Conservation (phyloP, 2,113 vertebrate genomes). For the Raphicerus campestris region DNA sequence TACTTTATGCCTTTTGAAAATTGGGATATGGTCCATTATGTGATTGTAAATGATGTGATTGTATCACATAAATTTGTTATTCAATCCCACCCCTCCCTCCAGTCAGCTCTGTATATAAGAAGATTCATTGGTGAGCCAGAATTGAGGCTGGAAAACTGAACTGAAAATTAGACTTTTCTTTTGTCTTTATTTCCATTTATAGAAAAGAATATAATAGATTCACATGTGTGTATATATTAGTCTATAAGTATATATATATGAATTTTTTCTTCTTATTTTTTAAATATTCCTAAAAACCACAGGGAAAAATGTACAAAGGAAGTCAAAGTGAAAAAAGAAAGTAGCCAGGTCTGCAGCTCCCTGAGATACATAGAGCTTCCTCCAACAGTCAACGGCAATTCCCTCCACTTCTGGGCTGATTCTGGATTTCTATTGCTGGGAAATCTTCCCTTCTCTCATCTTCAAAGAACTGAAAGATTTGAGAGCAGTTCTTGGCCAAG, state of each 20-base stretch:
- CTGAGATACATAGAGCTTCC: neutral
- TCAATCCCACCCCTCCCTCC: constrained; percentile 83
- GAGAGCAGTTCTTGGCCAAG: neutral
- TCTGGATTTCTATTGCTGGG: neutral
- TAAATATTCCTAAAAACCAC: neutral
- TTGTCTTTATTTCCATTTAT: constrained; percentile 49
- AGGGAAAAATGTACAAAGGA: neutral
- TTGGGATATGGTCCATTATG: constrained; percentile 86
- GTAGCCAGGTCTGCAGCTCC: neutral
- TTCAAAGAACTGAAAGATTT: neutral
- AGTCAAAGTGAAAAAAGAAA: constrained; percentile 4
- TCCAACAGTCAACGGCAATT: fast-evolving
- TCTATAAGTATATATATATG: neutral
- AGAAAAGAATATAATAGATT: neutral
- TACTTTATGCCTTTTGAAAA: constrained; percentile 89
- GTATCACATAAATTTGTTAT: constrained; percentile 86
- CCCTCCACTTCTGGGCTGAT: neutral
- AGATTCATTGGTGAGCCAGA: constrained; percentile 54
- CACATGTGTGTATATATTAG: too few relatives aligned
- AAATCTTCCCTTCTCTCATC: neutral
- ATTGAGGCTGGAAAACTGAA: constrained; percentile 45
- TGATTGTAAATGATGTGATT: constrained; percentile 88
- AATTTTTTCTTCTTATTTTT: neutral
- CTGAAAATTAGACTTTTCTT: constrained; percentile 44
- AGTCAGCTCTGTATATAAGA: constrained; percentile 80